Evolutionary conservation across 2,888 invertebrate species (phyloP).

Genomic region (Eristalinus sepulchralis): DNA sequence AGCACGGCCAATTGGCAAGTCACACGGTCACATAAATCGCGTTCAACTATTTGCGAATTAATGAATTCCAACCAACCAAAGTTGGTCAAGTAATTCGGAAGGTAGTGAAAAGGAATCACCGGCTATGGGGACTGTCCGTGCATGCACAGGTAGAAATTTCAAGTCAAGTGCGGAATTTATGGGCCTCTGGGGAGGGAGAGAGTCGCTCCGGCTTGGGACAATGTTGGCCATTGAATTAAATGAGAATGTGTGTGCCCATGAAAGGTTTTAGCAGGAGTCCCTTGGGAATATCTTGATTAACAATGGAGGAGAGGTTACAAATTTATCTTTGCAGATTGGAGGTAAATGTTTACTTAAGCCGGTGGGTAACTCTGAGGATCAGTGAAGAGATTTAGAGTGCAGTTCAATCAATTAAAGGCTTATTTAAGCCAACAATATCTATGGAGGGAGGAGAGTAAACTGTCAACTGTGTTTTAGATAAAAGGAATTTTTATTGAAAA

Average conservation of each 20-base stretch:
- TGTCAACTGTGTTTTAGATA: too few relatives aligned
- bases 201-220: neutral
- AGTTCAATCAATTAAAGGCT: neutral
- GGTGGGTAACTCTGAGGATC: neutral
- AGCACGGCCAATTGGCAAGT: neutral
- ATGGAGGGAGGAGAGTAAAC: too few relatives aligned
- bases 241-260: neutral
- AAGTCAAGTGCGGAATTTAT: neutral
- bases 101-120: neutral
- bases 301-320: conserved; percentile 8
- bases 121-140: neutral
- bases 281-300: conserved; percentile 14
- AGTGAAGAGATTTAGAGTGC: neutral
- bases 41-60: neutral
- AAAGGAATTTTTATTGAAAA: too few relatives aligned
- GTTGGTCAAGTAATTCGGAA: neutral
- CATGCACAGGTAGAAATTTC: neutral
- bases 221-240: conserved; percentile 23
- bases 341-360: neutral
- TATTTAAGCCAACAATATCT: neutral
- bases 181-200: neutral
- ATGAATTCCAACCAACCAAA: neutral
- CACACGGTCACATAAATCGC: neutral
- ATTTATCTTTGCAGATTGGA: neutral
- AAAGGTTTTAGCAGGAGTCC: conserved; percentile 9